These are phyloP conservation scores for Hoplostethus atlanticus DNA, from an alignment of 2,797 vertebrate species.

Conservation along the genomic window DNA sequence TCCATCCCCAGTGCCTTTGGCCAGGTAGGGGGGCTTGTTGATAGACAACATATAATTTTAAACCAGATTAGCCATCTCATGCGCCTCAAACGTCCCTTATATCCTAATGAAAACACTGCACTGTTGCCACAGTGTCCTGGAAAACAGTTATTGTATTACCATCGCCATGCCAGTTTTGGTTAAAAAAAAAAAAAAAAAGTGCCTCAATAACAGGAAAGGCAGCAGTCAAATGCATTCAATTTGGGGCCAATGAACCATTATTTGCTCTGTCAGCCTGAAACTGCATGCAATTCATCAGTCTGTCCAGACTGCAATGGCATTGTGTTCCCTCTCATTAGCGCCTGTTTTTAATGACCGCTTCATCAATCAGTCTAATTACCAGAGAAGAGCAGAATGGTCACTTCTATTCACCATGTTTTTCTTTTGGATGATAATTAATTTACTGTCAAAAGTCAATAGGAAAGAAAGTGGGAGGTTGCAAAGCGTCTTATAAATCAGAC, in stretches of 20 bases:
- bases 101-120: not conserved
- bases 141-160: not conserved
- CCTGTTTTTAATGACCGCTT: constrained; percentile 23
- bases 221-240: constrained; percentile 1
- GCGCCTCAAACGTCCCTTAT: not conserved
- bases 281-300: constrained; percentile 57
- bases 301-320: constrained; percentile 45
- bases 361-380: constrained; percentile 31
- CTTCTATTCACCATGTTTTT: constrained; percentile 39
- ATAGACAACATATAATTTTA: too few relatives aligned
- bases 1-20: not conserved
- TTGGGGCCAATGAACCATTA: constrained; percentile 33
- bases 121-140: not conserved
- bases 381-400: constrained; percentile 40
- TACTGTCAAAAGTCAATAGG: not conserved
- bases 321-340: constrained; percentile 70
- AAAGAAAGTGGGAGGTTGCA: too few relatives aligned
- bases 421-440: constrained; percentile 12
- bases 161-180: too few relatives aligned
- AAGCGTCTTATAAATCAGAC: too few relatives aligned
- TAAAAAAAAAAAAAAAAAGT: too few relatives aligned
- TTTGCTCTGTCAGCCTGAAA: constrained; percentile 51
- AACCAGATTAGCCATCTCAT: too few relatives aligned
- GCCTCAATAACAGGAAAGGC: not conserved
- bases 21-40: not conserved